Base-by-base conservation (phyloP, 2,888 invertebrate species). In the Calameuta idolon region DNA sequence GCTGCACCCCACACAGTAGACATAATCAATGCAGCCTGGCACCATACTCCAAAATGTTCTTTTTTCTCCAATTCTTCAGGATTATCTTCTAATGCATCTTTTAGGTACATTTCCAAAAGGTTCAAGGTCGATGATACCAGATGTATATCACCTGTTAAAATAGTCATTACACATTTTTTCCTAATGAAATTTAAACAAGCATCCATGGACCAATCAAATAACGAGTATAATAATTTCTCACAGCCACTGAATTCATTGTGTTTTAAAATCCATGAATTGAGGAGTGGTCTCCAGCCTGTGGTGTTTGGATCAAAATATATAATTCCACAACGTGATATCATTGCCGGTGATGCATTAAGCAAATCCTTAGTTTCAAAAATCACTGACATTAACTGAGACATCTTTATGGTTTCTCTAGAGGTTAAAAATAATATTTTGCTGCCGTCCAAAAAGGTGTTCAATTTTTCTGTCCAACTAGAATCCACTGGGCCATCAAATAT, bases 401-500 rank as follows among this genome's bases (percentile, higher is more conserved):
- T 92, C 80, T 90, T 92, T 77, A 94, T 93, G 80, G 93, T 93
- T 88, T 95, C 94, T 35, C 94, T 94, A 69, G 94, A 94, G 89
- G 93, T 92, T 69, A 94, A 89, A 84, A 93, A 93, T 69, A 94
- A 89, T 83, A 93, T 93, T 87, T 93, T 93, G 85, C 93, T 93
- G 83, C 94, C 93, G 86, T 94, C 94, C 55, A 94, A 86, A 34
- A 93, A 92, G 4, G 94, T 93, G 87, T 93, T 93, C 91, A 94
- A 92, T 86, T 93, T 93, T 86, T 95, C 94, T 79, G 94, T 92
- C 94, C 94, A 94, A 23, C 92, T 91, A 31, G 93, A 92, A 84
- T 93, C 93, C 33, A 94, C 92, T 3, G 94, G 93, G 1, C 95
- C 94, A 85, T 95, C 94, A 87, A 95, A 93, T 77, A 95, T 90